Conservation (phyloP, 2,797 vertebrate genomes). For the Diplodus puntazzo region DNA sequence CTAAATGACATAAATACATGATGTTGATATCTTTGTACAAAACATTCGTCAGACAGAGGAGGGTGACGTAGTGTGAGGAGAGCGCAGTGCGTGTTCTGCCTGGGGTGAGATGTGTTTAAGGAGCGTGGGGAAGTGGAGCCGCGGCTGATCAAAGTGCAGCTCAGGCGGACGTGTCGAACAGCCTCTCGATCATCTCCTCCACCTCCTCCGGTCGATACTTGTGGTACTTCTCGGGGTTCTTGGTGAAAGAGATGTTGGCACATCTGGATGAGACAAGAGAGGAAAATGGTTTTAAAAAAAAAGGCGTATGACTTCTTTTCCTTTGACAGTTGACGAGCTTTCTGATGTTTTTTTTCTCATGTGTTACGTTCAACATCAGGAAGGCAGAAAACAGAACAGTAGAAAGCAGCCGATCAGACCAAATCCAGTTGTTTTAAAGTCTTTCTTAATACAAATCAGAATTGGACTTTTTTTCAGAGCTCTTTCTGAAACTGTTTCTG, state of each 20-base stretch:
- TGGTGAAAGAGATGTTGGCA: constrained; percentile 94
- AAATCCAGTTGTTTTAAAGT: no score
- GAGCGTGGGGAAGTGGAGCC: not conserved
- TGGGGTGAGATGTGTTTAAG: not conserved
- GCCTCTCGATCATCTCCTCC: constrained; percentile 96
- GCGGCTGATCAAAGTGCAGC: not conserved
- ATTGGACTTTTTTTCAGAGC: no score
- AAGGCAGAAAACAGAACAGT: no score
- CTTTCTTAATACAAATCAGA: no score
- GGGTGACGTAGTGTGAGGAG: not conserved
- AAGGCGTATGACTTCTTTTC: no score
- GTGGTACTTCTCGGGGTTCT: constrained; percentile 97
- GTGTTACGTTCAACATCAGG: no score
- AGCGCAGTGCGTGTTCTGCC: not conserved
- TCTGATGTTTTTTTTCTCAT: no score
- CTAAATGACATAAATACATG: constrained; percentile 72
- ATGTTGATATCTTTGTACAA: constrained; percentile 66
- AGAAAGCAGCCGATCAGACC: no score
- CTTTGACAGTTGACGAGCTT: no score
- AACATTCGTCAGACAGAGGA: constrained; percentile 35
- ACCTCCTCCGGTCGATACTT: constrained; percentile 95
- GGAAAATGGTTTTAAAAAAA: not conserved
- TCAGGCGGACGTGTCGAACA: constrained; percentile 97
- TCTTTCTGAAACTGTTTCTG: no score
- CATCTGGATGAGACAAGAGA: constrained; percentile 82